Conservation (phyloP, 2,113 vertebrate species). For the Cebidichthys violaceus region DNA sequence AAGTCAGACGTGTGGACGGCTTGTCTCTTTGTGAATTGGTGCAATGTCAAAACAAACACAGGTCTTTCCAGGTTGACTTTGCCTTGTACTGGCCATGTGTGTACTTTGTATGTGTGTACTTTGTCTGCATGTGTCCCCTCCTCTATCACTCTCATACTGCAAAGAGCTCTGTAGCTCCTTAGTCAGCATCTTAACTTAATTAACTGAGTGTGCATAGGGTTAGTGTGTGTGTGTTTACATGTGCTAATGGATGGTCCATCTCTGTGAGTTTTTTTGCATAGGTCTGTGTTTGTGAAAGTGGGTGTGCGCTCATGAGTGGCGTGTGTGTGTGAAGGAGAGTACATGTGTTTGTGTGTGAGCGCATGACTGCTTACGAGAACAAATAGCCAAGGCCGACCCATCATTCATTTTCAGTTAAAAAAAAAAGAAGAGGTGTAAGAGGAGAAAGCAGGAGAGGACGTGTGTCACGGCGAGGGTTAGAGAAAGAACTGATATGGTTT, state of each 20-base stretch:
- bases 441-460: not conserved
- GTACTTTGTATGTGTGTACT: not conserved
- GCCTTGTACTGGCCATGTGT: conserved; percentile 24
- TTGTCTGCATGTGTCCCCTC: conserved; percentile 14
- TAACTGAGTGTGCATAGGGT: conserved; percentile 54
- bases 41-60: conserved; percentile 58
- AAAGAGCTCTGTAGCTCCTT: conserved; percentile 53
- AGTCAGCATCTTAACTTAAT: conserved; percentile 72
- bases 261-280: conserved; percentile 14
- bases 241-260: conserved; percentile 44
- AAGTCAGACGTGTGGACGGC: not conserved
- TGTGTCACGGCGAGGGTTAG: not conserved
- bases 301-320: not conserved
- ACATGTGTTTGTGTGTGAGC: not conserved
- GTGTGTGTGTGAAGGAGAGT: not conserved
- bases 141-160: conserved; percentile 41
- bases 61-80: conserved; percentile 38
- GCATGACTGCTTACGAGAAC: conserved; percentile 9
- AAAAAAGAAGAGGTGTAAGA: not conserved
- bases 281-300: conserved; percentile 16
- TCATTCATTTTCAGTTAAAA: conserved; percentile 1
- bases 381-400: not conserved
- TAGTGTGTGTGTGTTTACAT: conserved; percentile 44
- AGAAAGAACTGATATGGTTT: not conserved
- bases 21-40: not conserved